Conservation (phyloP, 2,888 invertebrate genomes). For the Trissonchulus latispiculum region DNA sequence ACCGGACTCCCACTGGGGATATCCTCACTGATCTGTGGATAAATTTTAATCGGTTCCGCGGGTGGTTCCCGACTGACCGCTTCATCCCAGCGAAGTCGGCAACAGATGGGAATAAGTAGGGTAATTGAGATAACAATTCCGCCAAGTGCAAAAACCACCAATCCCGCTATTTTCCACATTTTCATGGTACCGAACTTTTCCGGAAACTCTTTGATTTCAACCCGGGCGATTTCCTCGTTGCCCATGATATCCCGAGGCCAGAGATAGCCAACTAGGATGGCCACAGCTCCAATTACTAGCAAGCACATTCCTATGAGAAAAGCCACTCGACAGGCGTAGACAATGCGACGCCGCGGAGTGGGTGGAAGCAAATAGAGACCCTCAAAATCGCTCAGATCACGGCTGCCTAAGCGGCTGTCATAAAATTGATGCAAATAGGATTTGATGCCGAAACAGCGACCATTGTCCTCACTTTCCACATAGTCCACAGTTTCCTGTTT, state of each 20-base stretch:
- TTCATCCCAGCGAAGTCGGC: slow-evolving; percentile 11
- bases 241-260: not conserved
- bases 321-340: slow-evolving; percentile 7
- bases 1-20: not conserved
- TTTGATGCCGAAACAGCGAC: slow-evolving; percentile 12
- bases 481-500: slow-evolving; percentile 11
- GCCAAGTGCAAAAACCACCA: slow-evolving; percentile 13
- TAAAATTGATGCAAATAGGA: slow-evolving; percentile 17
- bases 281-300: slow-evolving; percentile 10
- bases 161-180: slow-evolving; percentile 6
- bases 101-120: slow-evolving; percentile 13
- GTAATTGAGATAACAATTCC: not conserved
- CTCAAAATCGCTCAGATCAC: not conserved
- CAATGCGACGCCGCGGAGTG: not conserved
- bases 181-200: not conserved
- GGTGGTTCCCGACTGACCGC: not conserved
- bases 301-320: slow-evolving; percentile 2
- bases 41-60: not conserved
- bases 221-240: not conserved
- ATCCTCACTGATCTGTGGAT: slow-evolving; percentile 7
- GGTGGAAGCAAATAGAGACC: slow-evolving; percentile 9
- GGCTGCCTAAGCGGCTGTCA: not conserved
- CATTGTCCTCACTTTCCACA: not conserved
- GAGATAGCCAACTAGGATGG: slow-evolving; percentile 4
- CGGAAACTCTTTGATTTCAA: not conserved